Evolutionary conservation across 2,797 vertebrate genomes (phyloP).

Genomic region (Crenichthys baileyi): DNA sequence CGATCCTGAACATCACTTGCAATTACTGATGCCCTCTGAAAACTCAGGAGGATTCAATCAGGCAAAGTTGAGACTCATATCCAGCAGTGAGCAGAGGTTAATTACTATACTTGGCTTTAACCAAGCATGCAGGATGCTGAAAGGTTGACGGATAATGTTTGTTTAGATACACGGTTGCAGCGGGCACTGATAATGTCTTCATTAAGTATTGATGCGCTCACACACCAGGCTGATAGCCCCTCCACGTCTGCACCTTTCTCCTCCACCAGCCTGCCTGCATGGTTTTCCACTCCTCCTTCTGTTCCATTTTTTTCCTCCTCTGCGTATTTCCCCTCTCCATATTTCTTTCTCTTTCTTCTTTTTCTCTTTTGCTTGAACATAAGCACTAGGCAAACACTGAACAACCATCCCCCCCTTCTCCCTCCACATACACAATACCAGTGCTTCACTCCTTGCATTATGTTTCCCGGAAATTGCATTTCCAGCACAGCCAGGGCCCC

Average conservation of each 20-base stretch:
- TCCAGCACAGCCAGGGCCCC: constrained; percentile 84
- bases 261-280: constrained; percentile 5
- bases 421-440: constrained; percentile 22
- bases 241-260: constrained; percentile 39
- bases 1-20: constrained; percentile 64
- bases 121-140: constrained; percentile 69
- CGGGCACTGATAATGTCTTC: constrained; percentile 73
- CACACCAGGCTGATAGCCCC: constrained; percentile 48
- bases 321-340: constrained; percentile 27
- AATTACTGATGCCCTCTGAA: constrained; percentile 68
- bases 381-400: constrained; percentile 58
- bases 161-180: constrained; percentile 67
- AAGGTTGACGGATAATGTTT: constrained; percentile 72
- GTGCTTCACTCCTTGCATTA: constrained; percentile 81
- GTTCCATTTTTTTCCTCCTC: constrained; percentile 23
- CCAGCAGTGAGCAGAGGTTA: constrained; percentile 63
- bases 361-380: constrained; percentile 54
- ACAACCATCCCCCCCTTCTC: constrained; percentile 11
- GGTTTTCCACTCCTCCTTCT: constrained; percentile 7
- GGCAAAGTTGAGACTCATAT: constrained; percentile 57
- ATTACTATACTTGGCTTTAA: constrained; percentile 70
- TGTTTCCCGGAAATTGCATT: constrained; percentile 86
- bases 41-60: constrained; percentile 67
- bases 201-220: constrained; percentile 75
- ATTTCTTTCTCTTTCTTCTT: constrained; percentile 25